Base-by-base conservation (phyloP, 2,113 vertebrate genomes). In the Entelurus aequoreus region DNA sequence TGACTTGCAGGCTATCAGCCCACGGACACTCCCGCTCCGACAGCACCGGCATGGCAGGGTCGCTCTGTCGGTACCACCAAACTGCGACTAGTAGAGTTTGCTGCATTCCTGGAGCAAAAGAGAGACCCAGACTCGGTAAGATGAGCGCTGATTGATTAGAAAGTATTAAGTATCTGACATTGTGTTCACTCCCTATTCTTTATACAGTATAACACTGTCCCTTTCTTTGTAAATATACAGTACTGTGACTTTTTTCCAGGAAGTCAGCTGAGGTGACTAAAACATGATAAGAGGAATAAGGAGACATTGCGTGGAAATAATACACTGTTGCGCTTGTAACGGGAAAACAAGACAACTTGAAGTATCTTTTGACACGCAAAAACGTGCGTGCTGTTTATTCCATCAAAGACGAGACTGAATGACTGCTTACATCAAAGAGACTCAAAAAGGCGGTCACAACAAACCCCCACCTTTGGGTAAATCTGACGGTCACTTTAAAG, bases 61-160 rank as follows among this genome's bases (percentile, higher is more conserved):
- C 94, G 97, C 64, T 98, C 96, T 6, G 96, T 99, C 56, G 97
- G 97, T 66, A 98, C 97, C 59, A 94, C 95, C 65, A 99, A 98
- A 86, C 96, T 99, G 79, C 88, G 95, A 78, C 92, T 95, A 80
- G 95, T 99, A 78, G 96, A 99, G 81, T 99, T 99, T 72, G 97
- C 95, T 0, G 96, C 97, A 79, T 99, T 98, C 79, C 91, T 98
- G 35, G 96, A 99, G 78, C 96, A 98, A 74, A 95, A 96, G 82
- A 91, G 95, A 88, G 95, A 98, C 86, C 95, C 93, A 0, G 96
- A 99, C 74, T 93, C 94, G 11, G 97, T 99, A 69, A 88, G 88
- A 75, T 28, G 19, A 69, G 48, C 36, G 5, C 48, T 61, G 21
- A 11, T 58, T 58, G 16, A 11, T 60, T 55, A 38, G 5, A 64